Base-by-base conservation (phyloP, 2,888 invertebrate species). In the Slavum lentiscoides region DNA sequence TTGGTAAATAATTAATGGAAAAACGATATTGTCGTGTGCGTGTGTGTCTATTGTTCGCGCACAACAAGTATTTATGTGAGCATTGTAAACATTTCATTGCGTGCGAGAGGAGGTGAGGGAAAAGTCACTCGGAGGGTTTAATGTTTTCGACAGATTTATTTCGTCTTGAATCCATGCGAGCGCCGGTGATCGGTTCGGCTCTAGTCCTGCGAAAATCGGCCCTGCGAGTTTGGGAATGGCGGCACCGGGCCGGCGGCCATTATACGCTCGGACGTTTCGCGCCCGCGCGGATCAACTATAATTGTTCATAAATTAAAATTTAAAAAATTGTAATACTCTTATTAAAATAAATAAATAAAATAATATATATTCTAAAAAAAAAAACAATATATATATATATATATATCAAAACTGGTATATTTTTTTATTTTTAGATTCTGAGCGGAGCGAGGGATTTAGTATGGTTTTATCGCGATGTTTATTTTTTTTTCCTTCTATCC, bases 71-170 rank as follows among this genome's bases (percentile, higher is more conserved):
- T 49, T 49, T 49, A 30, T 55, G 11, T 11, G 49, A 1, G 13
- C 11, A 30, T 55, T 0, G 15, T 53, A 23, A 43, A 49, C 64
- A 19, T 62, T 53, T 49, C 49, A 30, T 62, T 49, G 43, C 43
- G 43, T 7, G 43, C 8, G 43, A 1, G 43, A 9, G 8, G 43
- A 0, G 9, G 43, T 4, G 43, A 43, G 66, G 37, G 23, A 43
- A 61, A 49, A 64, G 39, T 66, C 55, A 21, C 39, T 39, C 37
- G 37, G 21, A 55, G 74, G 64, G 53, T 30, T 37, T 39, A n/a
- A 64, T 69, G 70, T 80, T 64, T 64, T 39, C 21, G 70, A 70
- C 64, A 80, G 70, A 80, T 80, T 80, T 80, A 80, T 80, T 39
- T 70, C 53, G 70, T 58, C 70, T 72, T 72, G 62, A 69, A 76